phyloP scores from a whole-genome alignment of 2,113 vertebrate species.

The Dipodomys ordii region DNA sequence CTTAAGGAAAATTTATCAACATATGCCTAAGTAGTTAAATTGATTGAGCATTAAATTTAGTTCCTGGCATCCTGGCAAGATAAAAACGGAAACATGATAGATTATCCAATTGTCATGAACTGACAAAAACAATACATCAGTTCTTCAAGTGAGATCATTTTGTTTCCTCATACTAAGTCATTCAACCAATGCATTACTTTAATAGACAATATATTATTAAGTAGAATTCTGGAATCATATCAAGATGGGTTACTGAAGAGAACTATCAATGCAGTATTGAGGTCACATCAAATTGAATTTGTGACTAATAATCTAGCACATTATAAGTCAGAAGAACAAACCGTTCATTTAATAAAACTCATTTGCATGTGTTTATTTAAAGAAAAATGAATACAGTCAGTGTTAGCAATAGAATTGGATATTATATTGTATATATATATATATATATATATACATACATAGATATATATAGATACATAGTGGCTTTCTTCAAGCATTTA shows the following conservation, averaged over 20 bases:
- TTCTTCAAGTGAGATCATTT: slow-evolving; percentile 55
- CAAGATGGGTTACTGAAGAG: not conserved
- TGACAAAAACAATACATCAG: slow-evolving; percentile 59
- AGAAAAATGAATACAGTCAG: not conserved
- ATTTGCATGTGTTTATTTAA: not conserved
- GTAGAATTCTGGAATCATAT: slow-evolving; percentile 28
- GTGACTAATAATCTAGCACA: not conserved
- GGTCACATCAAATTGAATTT: not conserved
- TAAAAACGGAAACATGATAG: slow-evolving; percentile 67
- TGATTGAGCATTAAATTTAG: slow-evolving; percentile 64
- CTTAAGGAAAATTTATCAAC: slow-evolving; percentile 35
- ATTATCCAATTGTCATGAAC: slow-evolving; percentile 45
- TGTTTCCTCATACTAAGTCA: slow-evolving; percentile 28
- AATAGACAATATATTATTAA: slow-evolving; percentile 58
- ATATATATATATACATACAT: too few species aligned
- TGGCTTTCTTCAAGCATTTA: not conserved
- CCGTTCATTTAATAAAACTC: slow-evolving; percentile 16
- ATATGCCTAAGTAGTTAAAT: slow-evolving; percentile 16
- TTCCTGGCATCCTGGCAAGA: slow-evolving; percentile 35
- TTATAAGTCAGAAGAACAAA: not conserved
- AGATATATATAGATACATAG: not conserved
- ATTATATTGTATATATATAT: too few species aligned
- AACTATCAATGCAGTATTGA: slow-evolving; percentile 28
- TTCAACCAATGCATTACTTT: slow-evolving; percentile 37
- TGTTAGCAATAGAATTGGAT: not conserved